Evolutionary conservation across 2,797 vertebrate species (phyloP), one percentile per base, ranked within the genome.

Genomic region (Cichlasoma orientale): DNA sequence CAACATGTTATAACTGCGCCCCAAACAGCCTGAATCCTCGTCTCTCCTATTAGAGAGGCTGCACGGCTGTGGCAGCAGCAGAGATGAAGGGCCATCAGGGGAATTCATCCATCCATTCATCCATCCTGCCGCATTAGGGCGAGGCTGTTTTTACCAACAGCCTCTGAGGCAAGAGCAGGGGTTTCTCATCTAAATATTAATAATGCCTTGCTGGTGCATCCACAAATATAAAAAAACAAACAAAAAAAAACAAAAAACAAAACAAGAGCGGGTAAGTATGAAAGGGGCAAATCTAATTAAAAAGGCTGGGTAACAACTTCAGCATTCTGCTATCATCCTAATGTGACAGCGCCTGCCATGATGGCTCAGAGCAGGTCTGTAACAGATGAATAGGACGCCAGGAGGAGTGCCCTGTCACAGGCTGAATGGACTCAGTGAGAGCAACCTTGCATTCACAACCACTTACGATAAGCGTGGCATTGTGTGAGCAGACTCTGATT

Each of bases 121-220:
- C 82, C 68, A 72, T 27, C 71, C 31, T 29, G 63, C 59, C 12
- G 27, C 69, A 74, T 29, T 75, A 23, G 53, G 66, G 82, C 61
- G 77, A 54, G 72, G 82, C 53, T 76, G 83, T 59, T 83, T 86
- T 83, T 63, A 88, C 88, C 80, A 91, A 82, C 85, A 92, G 86
- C 89, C 88, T 90, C 71, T 71, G 76, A 92, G 83, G 90, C 88
- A 78, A 72, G 79, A 81, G 54, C 58, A 66, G 61, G 75, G 74
- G 79, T 77, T 87, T 88, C 88, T 90, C 86, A 92, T 93, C 93
- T 93, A 90, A 94, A 94, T 94, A 94, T 93, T 93, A 94, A 93
- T 94, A 92, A 90, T 83, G 75, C 88, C 83, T 85, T 54, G 7
- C 73, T 54, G 72, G n/a, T 72, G 77, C 25, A 74, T 72, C 56